A percentile compares a stretch with the other conserved stretches of the same genome.
phyloP scores from a whole-genome alignment of 2,113 vertebrate species.

The Ancistrus triradiatus region DNA sequence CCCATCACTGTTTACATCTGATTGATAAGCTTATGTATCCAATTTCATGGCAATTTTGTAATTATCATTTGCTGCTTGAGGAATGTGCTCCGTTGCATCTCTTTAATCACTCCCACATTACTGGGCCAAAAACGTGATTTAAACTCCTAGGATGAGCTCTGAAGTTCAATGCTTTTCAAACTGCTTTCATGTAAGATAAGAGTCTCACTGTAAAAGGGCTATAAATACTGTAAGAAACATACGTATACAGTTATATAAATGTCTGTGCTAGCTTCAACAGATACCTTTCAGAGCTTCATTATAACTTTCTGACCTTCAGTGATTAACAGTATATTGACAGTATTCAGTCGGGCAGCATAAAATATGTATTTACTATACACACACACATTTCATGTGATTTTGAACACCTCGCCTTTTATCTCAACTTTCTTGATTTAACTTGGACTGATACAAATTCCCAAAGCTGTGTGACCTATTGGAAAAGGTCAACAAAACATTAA shows the following conservation, averaged over 20 bases:
- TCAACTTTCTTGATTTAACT: too few relatives aligned
- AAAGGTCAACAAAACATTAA: too few relatives aligned
- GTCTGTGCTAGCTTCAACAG: not conserved
- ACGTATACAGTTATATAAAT: not conserved
- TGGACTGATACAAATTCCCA: too few relatives aligned
- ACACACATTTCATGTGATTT: too few relatives aligned
- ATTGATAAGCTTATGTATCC: too few relatives aligned
- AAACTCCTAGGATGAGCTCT: not conserved
- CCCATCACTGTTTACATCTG: not conserved
- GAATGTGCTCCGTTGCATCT: slow-evolving; percentile 11
- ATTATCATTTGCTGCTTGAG: slow-evolving; percentile 8
- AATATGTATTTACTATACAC: too few relatives aligned
- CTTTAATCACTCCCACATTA: slow-evolving; percentile 6
- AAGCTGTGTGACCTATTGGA: too few relatives aligned
- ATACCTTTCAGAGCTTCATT: slow-evolving; percentile 2
- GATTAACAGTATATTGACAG: too few relatives aligned
- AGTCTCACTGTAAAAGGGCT: slow-evolving; percentile 1
- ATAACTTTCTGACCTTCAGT: not conserved
- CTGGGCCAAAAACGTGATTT: not conserved
- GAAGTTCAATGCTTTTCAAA: slow-evolving; percentile 11
- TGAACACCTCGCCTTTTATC: too few relatives aligned
- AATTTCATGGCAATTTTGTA: slow-evolving; percentile 3
- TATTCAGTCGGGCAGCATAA: too few relatives aligned
- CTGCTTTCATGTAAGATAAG: slow-evolving; percentile 16
- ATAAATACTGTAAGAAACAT: slow-evolving; percentile 7